These are phyloP conservation scores for Gopherus evgoodei DNA, from an alignment of 2,113 vertebrate species.

Conservation along the genomic window DNA sequence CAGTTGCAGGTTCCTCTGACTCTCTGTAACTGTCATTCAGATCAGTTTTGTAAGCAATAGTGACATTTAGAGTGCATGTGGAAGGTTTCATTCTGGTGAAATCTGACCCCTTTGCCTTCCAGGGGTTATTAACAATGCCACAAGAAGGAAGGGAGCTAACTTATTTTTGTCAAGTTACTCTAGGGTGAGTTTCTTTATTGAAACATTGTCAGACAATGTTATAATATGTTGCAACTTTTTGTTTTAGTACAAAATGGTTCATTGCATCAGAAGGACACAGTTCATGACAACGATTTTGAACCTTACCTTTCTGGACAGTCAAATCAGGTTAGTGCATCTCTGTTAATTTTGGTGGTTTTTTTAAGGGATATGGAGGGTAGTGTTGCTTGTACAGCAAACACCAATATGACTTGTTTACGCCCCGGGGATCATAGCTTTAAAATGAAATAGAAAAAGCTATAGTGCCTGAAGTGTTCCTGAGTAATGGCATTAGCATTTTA, in stretches of 20 bases:
- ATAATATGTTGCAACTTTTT: constrained; percentile 53
- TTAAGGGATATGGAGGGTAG: background rate
- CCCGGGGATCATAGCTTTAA: background rate
- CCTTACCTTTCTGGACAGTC: constrained; percentile 95
- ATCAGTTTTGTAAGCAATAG: background rate
- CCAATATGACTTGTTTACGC: background rate
- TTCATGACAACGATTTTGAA: constrained; percentile 96
- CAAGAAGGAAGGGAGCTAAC: background rate
- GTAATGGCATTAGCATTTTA: constrained; percentile 35
- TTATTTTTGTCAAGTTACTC: background rate
- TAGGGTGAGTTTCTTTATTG: background rate
- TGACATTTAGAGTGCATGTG: background rate
- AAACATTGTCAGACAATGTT: background rate
- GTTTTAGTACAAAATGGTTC: constrained; percentile 96
- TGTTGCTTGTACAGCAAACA: background rate
- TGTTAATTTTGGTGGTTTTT: constrained; percentile 5
- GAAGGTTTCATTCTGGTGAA: background rate
- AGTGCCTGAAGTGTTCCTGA: constrained; percentile 45
- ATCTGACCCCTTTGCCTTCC: background rate
- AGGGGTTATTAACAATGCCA: background rate
- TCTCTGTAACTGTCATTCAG: background rate
- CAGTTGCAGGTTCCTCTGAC: background rate
- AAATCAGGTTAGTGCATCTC: constrained; percentile 88
- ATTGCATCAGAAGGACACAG: constrained; percentile 94
- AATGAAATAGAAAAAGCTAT: constrained; percentile 48